These are phyloP conservation scores for Yoshiicerus persimilis DNA, from an alignment of 1,140 invertebrate species.

Conservation along the genomic window DNA sequence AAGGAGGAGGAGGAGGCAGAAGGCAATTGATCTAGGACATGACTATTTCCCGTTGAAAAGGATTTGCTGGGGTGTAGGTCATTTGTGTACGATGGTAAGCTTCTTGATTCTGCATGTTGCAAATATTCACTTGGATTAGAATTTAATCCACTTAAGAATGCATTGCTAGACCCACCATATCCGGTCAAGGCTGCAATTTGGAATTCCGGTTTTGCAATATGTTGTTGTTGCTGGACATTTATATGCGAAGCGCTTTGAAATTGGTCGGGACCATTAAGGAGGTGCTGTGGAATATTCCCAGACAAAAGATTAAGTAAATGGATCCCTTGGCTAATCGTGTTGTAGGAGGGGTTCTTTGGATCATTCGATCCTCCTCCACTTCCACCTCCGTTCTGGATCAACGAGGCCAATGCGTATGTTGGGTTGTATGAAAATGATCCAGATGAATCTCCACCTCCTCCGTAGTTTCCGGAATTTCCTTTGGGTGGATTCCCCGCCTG, in stretches of 20 bases:
- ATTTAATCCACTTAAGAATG: slow-evolving; percentile 26
- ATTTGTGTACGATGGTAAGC: background rate
- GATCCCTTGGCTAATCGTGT: slow-evolving; percentile 41
- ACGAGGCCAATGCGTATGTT: background rate
- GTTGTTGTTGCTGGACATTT: background rate
- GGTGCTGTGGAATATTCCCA: slow-evolving; percentile 40
- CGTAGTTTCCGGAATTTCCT: background rate
- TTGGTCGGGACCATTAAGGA: background rate
- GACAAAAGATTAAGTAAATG: slow-evolving; percentile 37
- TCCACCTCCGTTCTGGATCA: background rate
- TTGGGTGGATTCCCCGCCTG: slow-evolving; percentile 9
- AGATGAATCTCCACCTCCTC: background rate
- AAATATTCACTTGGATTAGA: background rate
- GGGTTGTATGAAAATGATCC: slow-evolving; percentile 1
- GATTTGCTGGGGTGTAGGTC: slow-evolving; percentile 17
- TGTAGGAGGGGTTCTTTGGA: slow-evolving; percentile 16
- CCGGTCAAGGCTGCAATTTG: slow-evolving; percentile 28
- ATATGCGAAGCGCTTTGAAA: background rate
- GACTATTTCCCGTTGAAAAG: background rate
- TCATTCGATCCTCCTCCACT: background rate
- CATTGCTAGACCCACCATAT: background rate
- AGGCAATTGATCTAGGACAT: background rate
- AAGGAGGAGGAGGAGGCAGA: slow-evolving; percentile 25
- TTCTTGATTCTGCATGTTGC: background rate
- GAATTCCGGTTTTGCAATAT: slow-evolving; percentile 7